Evolutionary conservation across 2,888 invertebrate species (phyloP), one percentile per base, ranked within the genome.

Genomic region (Antheraea yamamai): DNA sequence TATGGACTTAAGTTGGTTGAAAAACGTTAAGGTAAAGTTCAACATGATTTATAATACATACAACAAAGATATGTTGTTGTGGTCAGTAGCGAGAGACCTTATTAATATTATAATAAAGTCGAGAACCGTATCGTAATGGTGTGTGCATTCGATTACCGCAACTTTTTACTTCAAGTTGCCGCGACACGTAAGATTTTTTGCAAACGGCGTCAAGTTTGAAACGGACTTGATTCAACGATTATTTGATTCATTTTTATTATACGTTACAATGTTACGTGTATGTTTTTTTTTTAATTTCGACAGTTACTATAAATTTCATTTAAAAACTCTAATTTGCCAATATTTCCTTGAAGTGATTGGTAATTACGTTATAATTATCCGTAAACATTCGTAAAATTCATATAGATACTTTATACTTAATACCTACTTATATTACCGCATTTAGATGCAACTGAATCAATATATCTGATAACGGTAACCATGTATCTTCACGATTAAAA

Each of bases 151-250:
- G 61, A 71, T 75, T 75, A 72, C 74, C 74, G 72, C 74, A 51
- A 64, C 47, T 61, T 58, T 61, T 72, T 64, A 61, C 71, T 47
- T 47, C 47, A 52, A 30, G 39, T 72, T 72, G 30, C 58, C 72
- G 35, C 52, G 51, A 61, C 61, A 26, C 35, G 39, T 26, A 70
- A 58, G 23, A 35, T 55, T 70, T 55, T 35, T 74, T 74, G 68
- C 71, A 61, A 72, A 72, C 51, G 23, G 61, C 75, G 73, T 75
- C 68, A 75, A 73, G 75, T 75, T 70, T 75, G 73, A 73, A 75
- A 73, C 73, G 58, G 58, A 35, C 58, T 73, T 47, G 39, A 18
- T 39, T 7, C 72, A 64, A 35, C 70, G 74, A 70, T 58, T 58
- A 23, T 47, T 55, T 55, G 47, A 18, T 39, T 35, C 12, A 58